Conservation (phyloP, 2,113 vertebrate genomes). For the Clarias macrocephalus region DNA sequence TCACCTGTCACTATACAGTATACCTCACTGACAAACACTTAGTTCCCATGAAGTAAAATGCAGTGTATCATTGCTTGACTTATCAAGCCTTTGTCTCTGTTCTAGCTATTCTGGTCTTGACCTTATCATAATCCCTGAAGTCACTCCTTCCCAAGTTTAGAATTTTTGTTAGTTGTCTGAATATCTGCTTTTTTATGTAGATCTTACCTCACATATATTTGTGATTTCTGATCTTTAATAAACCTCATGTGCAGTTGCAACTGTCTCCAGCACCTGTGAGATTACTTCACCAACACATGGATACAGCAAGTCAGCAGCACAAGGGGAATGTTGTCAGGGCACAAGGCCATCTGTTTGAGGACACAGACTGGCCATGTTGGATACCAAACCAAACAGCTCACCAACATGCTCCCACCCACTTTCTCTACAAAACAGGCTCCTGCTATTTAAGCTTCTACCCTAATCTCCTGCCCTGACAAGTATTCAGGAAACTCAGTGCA, state of each 20-base stretch:
- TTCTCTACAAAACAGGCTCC: not conserved
- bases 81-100: not conserved
- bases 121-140: not conserved
- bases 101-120: not conserved
- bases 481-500: not conserved
- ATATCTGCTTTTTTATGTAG: not conserved
- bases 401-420: not conserved
- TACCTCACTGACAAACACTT: not conserved
- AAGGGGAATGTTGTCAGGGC: not conserved
- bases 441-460: not conserved
- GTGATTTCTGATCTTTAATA: not conserved
- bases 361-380: not conserved
- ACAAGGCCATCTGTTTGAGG: not conserved
- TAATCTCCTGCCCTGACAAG: not conserved
- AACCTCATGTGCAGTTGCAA: not conserved
- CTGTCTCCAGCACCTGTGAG: not conserved
- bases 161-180: not conserved
- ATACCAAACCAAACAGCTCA: not conserved
- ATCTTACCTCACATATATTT: not conserved
- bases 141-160: not conserved
- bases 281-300: not conserved
- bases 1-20: not conserved
- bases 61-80: not conserved
- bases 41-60: not conserved
- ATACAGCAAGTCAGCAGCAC: not conserved